Evolutionary conservation across 2,888 invertebrate species (phyloP).

Genomic region (Drosophila sordidapex): DNA sequence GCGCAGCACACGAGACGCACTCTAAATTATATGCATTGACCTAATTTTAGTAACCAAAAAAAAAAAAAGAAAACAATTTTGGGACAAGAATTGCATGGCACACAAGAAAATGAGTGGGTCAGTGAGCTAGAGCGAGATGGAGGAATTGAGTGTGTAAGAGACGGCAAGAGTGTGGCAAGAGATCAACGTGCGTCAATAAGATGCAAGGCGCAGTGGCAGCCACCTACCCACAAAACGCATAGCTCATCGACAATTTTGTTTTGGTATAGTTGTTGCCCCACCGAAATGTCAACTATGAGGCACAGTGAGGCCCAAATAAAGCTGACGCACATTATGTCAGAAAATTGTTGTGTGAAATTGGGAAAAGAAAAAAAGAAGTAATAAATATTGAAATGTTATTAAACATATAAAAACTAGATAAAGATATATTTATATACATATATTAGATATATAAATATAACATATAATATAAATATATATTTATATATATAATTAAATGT

Average conservation of each 20-base stretch:
- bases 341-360: not conserved
- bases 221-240: constrained; percentile 13
- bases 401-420: too few relatives aligned
- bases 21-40: constrained; percentile 74
- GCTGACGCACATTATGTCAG: not conserved
- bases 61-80: constrained; percentile 46
- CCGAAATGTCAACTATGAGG: constrained; percentile 32
- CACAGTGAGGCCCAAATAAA: constrained; percentile 28
- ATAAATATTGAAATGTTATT: not conserved
- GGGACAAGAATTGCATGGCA: constrained; percentile 62
- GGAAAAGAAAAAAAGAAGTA: not conserved
- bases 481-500: not conserved
- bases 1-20: constrained; percentile 34
- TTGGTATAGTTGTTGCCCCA: constrained; percentile 30
- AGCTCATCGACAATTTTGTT: constrained; percentile 23
- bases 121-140: constrained; percentile 5
- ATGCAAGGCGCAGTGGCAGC: constrained; percentile 35
- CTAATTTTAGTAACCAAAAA: constrained; percentile 51
- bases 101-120: constrained; percentile 2
- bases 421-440: too few relatives aligned
- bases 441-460: too few relatives aligned
- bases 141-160: not conserved
- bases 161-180: constrained; percentile 8
- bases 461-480: too few relatives aligned
- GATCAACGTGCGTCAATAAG: constrained; percentile 54